A percentile compares a stretch with the other conserved stretches of the same genome.
Evolutionary conservation across 2,888 invertebrate species (phyloP).

Genomic region (Mycalesis mineus): DNA sequence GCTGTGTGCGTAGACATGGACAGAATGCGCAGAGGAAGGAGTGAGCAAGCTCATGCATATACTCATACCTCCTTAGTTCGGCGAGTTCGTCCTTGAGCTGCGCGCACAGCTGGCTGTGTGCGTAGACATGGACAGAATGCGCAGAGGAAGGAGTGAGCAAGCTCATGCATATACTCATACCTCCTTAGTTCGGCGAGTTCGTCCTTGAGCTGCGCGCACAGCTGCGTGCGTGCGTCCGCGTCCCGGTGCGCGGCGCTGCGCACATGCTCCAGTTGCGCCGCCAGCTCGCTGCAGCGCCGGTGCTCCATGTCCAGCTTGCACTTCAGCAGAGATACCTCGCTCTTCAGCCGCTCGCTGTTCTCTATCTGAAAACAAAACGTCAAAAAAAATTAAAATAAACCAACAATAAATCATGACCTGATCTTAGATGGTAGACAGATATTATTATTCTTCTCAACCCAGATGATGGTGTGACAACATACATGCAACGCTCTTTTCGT

Average conservation of each 20-base stretch:
- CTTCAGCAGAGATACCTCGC: conserved; percentile 65
- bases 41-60: too few species aligned
- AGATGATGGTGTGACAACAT: too few species aligned
- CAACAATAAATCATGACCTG: too few species aligned
- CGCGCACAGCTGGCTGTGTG: conserved; percentile 34
- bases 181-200: conserved; percentile 57
- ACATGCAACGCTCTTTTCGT: too few species aligned
- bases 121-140: too few species aligned
- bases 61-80: too few species aligned
- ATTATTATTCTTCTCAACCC: too few species aligned
- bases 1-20: too few species aligned
- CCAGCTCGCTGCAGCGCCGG: conserved; percentile 62
- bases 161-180: conserved; percentile 30
- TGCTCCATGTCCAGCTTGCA: conserved; percentile 74
- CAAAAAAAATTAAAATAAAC: too few species aligned
- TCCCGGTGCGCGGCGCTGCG: conserved; percentile 58
- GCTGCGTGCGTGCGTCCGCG: conserved; percentile 40
- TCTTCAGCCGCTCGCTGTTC: conserved; percentile 63
- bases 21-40: too few species aligned
- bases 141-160: too few species aligned
- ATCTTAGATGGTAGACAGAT: too few species aligned
- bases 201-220: conserved; percentile 44
- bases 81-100: conserved; percentile 57
- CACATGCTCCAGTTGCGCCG: conserved; percentile 58
- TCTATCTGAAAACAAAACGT: conserved; percentile 54